A percentile compares a stretch with the other conserved stretches of the same genome.
phyloP scores from a whole-genome alignment of 2,113 vertebrate genomes.

The Notarius quadriscutis region DNA sequence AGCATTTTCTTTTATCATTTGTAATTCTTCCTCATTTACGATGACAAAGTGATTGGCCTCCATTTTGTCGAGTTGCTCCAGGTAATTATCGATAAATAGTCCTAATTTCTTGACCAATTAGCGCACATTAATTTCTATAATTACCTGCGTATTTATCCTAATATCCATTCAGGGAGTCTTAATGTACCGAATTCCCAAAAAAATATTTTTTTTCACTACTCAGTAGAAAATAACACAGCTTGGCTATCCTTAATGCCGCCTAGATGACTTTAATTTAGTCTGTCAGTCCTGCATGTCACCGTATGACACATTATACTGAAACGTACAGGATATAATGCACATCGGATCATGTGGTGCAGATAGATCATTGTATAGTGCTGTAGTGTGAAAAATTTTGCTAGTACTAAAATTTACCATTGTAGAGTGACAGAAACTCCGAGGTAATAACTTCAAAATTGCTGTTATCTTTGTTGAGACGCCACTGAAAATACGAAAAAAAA shows the following conservation, averaged over 20 bases:
- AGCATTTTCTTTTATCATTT: no score
- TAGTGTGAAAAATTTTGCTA: background rate
- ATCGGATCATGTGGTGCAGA: background rate
- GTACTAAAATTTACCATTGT: conserved; percentile 32
- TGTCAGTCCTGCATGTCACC: background rate
- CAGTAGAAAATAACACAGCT: background rate
- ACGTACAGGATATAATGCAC: background rate
- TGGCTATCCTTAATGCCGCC: background rate
- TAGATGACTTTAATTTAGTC: background rate
- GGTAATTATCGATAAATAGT: no score
- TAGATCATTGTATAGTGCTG: background rate
- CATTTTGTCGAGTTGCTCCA: no score
- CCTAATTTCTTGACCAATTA: no score
- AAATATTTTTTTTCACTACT: background rate
- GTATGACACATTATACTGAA: background rate
- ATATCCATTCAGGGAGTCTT: background rate
- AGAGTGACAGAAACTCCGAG: conserved; percentile 41
- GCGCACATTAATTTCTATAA: no score
- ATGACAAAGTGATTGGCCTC: no score
- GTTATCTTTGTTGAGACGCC: conserved; percentile 41
- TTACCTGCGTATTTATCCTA: background rate
- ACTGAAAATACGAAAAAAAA: conserved; percentile 17
- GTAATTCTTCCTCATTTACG: no score
- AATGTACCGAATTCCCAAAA: background rate
- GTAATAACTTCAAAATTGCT: conserved; percentile 39